Evolutionary conservation across 1,140 invertebrate species (phyloP), one percentile per base, ranked within the genome.

Genomic region (Drosophila persimilis): DNA sequence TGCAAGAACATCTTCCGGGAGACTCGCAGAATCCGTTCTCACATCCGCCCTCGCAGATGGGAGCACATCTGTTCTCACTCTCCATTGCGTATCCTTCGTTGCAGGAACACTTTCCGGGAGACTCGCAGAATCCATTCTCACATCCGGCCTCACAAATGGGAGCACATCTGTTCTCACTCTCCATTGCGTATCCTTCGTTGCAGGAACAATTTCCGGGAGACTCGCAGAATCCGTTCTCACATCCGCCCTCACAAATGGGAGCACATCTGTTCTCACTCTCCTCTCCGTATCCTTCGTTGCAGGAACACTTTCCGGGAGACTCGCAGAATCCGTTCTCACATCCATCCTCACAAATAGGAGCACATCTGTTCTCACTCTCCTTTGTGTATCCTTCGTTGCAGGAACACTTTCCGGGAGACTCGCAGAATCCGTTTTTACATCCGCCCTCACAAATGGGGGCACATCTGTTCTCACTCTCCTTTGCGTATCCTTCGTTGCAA

Each of bases 151-250:
- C 6, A n/a, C 73, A 77, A 0, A 63, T 15, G 1, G 73, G 70
- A 0, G 0, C 2, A 11, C 73, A 76, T 2, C 9, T 53, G 9
- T 53, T 46, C 4, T 55, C 63, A 31, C 3, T 64, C 8, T 13
- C 46, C 5, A 35, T 53, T 1, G 0, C 24, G 4, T 54, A 71
- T 0, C 65, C 72, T 8, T 50, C 31, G 7, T 43, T 26, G 8
- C 75, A 77, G 0, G 46, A 48, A 17, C 75, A 77, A 0, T 35
- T 57, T 26, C 44, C 59, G 1, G 71, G 71, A 2, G 44, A 41
- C 9, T 26, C 39, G 7, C 75, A 77, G n/a, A 35, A 50, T 9
- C 75, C 75, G 9, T 77, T 77, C 7, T 55, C 26, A 50, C 75
- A 77, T 6, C 69, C 73, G 2, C 24, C 22, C 0, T 54, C 22